phyloP scores from a whole-genome alignment of 2,113 vertebrate species.

The Chloebia gouldiae region DNA sequence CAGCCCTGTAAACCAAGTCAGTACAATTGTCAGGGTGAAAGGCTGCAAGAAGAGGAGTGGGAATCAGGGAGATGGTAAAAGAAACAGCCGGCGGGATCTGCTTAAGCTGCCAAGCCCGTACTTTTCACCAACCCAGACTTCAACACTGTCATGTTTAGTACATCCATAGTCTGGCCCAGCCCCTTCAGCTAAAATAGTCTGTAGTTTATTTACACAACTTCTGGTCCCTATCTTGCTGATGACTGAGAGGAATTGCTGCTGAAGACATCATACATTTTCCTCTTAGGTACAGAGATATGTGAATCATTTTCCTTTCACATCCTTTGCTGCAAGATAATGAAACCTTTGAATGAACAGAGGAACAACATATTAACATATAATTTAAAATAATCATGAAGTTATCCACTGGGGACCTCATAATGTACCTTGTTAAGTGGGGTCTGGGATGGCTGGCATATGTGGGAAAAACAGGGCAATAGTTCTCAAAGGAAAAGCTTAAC shows the following conservation, averaged over 20 bases:
- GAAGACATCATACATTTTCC: neutral
- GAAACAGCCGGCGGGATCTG: neutral
- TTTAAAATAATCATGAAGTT: neutral
- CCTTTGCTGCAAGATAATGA: neutral
- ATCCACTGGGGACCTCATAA: neutral
- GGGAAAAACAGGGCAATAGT: neutral
- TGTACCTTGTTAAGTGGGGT: neutral
- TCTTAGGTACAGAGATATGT: accelerated
- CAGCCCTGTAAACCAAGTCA: neutral
- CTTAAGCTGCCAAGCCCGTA: neutral
- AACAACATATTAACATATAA: neutral
- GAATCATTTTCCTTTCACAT: neutral
- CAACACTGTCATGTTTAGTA: neutral
- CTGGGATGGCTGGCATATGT: neutral
- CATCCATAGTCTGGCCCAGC: neutral
- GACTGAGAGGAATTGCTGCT: neutral
- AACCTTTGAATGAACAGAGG: neutral
- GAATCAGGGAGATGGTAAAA: neutral
- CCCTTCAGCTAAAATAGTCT: neutral
- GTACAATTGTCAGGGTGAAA: neutral
- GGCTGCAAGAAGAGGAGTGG: neutral
- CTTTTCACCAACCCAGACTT: neutral
- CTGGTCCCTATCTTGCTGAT: neutral
- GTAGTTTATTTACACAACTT: neutral
- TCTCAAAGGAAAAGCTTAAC: neutral